Evolutionary conservation across 2,888 invertebrate genomes (phyloP), one percentile per base, ranked within the genome.

Genomic region (Chymomyza amoena): DNA sequence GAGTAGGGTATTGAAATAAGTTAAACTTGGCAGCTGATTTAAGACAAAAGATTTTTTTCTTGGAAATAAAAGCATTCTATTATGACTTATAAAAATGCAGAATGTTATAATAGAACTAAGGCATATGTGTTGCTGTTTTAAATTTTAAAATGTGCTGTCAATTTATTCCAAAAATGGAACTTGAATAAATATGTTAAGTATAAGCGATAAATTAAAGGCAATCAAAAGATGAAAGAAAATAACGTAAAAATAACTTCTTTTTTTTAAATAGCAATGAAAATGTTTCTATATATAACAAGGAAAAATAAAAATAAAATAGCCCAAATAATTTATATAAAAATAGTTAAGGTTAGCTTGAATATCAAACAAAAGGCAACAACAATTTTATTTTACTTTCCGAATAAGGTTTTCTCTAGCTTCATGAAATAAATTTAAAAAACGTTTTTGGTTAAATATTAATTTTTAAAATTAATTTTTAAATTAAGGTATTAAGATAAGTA

Each of bases 11-110:
- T 45, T 45, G 20, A 45, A 45, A 45, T 66, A 72, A 70, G 61
- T 28, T 6, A 63, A 63, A 73, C 61, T 69, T 62, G 69, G 63
- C 50, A 60, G 68, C 67, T 73, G 20, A 16, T 60, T 56, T 61
- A 61, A 60, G 61, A 32, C 32, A 60, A 51, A 60, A 25, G 54
- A 64, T 51, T 51, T 45, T 9, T 52, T 57, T 66, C 61, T 60
- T 60, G 9, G 9, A 16, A 54, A 18, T n/a, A 20, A 62, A 62
- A 62, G 20, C 15, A 45, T 45, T 45, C 13, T 13, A 45, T 13
- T 45, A 45, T 45, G 6, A 5, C 36, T 6, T 15, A 62, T 18
- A 62, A 45, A 50, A 62, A 15, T 39, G 16, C 51, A 50, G 20
- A 62, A 51, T 50, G 20, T 50, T 59, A 2, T 1, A n/a, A 32